A percentile compares a stretch with the other conserved stretches of the same genome.
These are phyloP conservation scores for Platalea minor DNA, from an alignment of 2,797 vertebrate species.

Conservation along the genomic window DNA sequence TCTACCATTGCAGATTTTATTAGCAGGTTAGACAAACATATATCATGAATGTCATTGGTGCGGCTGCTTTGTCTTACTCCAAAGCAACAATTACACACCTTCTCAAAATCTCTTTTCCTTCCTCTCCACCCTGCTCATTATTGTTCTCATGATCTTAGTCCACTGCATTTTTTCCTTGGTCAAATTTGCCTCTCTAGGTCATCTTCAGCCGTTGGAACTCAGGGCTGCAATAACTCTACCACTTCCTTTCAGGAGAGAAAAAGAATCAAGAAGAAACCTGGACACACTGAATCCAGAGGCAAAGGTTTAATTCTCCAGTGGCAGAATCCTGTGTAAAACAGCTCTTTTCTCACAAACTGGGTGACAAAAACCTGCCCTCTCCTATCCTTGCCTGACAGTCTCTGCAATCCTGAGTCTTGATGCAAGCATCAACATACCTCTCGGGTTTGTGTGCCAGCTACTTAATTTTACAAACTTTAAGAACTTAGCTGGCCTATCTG, in stretches of 20 bases:
- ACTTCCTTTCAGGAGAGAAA: not conserved
- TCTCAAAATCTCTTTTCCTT: not conserved
- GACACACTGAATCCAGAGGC: not conserved
- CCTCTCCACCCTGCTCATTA: not conserved
- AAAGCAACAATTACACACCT: not conserved
- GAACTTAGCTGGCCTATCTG: not conserved
- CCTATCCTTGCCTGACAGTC: not conserved
- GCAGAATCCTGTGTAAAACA: not conserved
- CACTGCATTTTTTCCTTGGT: not conserved
- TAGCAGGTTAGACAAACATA: not conserved
- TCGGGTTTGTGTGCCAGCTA: not conserved
- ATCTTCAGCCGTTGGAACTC: not conserved
- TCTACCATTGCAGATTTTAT: not conserved
- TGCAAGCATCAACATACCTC: not conserved
- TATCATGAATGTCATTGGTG: not conserved
- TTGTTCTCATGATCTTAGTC: not conserved
- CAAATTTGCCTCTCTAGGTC: not conserved
- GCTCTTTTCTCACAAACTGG: rapidly evolving
- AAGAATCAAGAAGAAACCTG: not conserved
- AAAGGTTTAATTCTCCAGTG: not conserved
- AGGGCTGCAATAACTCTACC: not conserved
- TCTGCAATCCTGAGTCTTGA: not conserved
- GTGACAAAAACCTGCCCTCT: not conserved
- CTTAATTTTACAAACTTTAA: not conserved
- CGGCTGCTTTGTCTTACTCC: not conserved